Conservation (phyloP, 2,797 vertebrate genomes). For the Spea hammondii region DNA sequence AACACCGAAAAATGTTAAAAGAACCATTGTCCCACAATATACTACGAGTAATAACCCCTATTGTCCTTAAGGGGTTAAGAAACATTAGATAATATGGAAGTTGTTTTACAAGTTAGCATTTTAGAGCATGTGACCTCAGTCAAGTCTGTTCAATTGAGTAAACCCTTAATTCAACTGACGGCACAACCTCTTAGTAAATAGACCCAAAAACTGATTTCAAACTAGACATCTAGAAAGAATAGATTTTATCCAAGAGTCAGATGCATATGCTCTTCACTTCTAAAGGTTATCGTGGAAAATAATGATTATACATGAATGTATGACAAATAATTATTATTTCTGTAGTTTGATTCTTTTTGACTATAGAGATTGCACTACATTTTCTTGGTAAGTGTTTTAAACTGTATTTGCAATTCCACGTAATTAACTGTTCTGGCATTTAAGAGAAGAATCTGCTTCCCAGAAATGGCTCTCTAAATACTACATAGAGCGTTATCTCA, state of each 20-base stretch:
- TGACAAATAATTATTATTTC: constrained; percentile 2
- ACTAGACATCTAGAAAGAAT: not conserved
- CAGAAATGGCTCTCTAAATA: not conserved
- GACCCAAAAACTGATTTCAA: too few relatives aligned
- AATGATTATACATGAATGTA: not conserved
- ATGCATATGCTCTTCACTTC: not conserved
- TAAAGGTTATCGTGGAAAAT: not conserved
- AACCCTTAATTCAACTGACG: too few relatives aligned
- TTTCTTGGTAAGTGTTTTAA: not conserved
- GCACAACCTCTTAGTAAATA: too few relatives aligned
- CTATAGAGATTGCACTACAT: not conserved
- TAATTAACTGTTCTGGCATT: not conserved
- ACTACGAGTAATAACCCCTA: too few relatives aligned
- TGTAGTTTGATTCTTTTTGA: not conserved
- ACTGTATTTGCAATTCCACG: too few relatives aligned
- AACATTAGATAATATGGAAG: too few relatives aligned
- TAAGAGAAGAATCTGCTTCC: not conserved
- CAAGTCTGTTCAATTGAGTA: too few relatives aligned
- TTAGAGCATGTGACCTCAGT: too few relatives aligned
- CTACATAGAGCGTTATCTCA: not conserved
- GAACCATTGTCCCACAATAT: too few relatives aligned
- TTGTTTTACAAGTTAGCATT: too few relatives aligned
- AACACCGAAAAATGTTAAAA: too few relatives aligned
- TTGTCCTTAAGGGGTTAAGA: too few relatives aligned
- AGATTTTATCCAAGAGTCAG: not conserved